These are phyloP conservation scores for Mizuhopecten yessoensis DNA, from an alignment of 1,140 invertebrate species.

Conservation along the genomic window DNA sequence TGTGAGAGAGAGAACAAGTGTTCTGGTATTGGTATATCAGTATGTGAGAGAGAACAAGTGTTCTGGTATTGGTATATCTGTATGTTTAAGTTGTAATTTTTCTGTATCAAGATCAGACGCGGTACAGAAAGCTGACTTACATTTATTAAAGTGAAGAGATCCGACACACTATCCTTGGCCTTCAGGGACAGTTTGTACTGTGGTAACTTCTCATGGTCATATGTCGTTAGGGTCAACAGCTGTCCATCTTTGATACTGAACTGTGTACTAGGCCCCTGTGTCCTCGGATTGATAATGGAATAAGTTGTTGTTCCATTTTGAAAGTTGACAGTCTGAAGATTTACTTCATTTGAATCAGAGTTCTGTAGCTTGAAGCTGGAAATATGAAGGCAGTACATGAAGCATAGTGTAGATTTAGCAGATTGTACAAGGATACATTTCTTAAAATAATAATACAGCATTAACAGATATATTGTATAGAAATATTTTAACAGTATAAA, in stretches of 20 bases:
- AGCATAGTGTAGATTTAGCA: not conserved
- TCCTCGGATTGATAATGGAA: not conserved
- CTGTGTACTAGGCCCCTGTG: not conserved
- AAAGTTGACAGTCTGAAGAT: conserved; percentile 14
- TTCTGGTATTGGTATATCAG: too few species aligned
- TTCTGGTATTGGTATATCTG: too few species aligned
- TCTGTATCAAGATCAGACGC: too few species aligned
- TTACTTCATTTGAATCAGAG: not conserved
- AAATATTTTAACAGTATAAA: too few species aligned
- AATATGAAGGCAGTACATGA: not conserved
- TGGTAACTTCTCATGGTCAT: not conserved
- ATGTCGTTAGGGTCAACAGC: not conserved
- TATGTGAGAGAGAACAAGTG: too few species aligned
- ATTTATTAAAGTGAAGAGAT: not conserved
- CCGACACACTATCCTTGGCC: not conserved
- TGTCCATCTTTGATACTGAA: not conserved
- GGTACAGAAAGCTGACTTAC: too few species aligned
- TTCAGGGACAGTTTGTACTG: not conserved
- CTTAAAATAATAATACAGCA: too few species aligned
- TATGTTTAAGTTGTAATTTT: too few species aligned
- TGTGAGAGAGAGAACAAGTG: too few species aligned
- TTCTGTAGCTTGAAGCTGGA: not conserved
- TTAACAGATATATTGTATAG: too few species aligned
- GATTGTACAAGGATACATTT: too few species aligned
- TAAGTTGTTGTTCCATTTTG: not conserved